Evolutionary conservation across 2,888 invertebrate species (phyloP), one percentile per base, ranked within the genome.

Genomic region (Noctua comes): DNA sequence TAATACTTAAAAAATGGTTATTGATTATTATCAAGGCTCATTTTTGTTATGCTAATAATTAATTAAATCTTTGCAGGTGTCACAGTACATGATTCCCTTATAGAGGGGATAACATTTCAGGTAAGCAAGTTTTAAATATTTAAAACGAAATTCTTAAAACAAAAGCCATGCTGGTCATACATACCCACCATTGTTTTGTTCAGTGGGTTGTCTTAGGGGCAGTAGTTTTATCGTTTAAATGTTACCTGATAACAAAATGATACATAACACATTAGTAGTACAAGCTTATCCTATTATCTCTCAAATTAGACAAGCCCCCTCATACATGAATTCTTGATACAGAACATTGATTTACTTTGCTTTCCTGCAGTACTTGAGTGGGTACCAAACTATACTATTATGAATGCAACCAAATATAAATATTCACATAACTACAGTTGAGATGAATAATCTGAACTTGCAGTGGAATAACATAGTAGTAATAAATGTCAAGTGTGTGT

Each of bases 51-150:
- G 43, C 46, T 73, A 66, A 68, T 24, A 57, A 6, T 36, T 68
- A 43, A 51, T 68, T 68, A 79, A 87, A 69, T 93, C 69, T 88
- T 94, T 95, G 10, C 95, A 95, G 95, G 93, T 93, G 93, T 94
- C 31, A 93, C 94, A 87, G 94, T 95, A 80, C 95, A 96, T 83
- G 95, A 96, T 86, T 93, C 95, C 70, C 90, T 96, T 79, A 92
- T 95, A 88, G 96, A 95, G 90, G 95, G 95, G 79, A 93, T 96
- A 89, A 95, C 94, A 89, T 94, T 95, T 91, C 95, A 96, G 94
- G 96, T 96, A 91, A 91, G 88, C 43, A 43, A 43, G 7, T 43
- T 66, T 66, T 7, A 43, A 43, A 66, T 66, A 43, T n/a, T 62
- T 8, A 43, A 65, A n/a, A n/a, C n/a, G 8, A n/a, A 2, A 66